A percentile compares a stretch with the other conserved stretches of the same genome.
Conservation (phyloP, 1,140 invertebrate genomes). For the Camponotus pennsylvanicus region DNA sequence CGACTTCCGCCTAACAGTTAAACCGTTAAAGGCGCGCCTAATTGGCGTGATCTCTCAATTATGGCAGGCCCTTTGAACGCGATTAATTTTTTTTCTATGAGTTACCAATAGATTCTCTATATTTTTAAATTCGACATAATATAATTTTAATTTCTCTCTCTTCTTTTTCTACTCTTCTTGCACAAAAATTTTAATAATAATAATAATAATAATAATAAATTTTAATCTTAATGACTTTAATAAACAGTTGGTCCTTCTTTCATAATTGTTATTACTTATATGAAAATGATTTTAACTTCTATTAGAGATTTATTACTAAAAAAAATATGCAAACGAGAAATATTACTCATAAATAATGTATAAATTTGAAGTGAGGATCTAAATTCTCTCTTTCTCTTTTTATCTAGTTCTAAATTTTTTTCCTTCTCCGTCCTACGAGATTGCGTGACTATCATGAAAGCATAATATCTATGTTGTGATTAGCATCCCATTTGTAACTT, state of each 20-base stretch:
- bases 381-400: neutral
- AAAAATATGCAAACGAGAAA: neutral
- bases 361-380: conserved; percentile 7
- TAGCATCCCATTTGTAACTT: conserved; percentile 48
- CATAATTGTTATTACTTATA: neutral
- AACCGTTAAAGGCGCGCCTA: conserved; percentile 57
- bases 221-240: no score
- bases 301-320: conserved; percentile 18
- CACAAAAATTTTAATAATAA: no score
- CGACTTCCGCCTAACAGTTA: conserved; percentile 49
- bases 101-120: neutral
- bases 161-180: no score
- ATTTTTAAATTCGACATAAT: neutral
- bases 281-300: neutral
- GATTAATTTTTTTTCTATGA: neutral
- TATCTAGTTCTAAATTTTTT: conserved; percentile 23
- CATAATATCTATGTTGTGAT: conserved; percentile 38
- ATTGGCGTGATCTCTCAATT: conserved; percentile 59
- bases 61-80: conserved; percentile 38
- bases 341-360: neutral
- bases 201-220: no score
- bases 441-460: conserved; percentile 46
- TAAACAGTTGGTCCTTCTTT: neutral
- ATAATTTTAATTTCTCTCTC: neutral
- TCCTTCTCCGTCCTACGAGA: conserved; percentile 24